These are phyloP conservation scores for Habroteleia sp. DNA, from an alignment of 2,888 invertebrate genomes.

Conservation along the genomic window DNA sequence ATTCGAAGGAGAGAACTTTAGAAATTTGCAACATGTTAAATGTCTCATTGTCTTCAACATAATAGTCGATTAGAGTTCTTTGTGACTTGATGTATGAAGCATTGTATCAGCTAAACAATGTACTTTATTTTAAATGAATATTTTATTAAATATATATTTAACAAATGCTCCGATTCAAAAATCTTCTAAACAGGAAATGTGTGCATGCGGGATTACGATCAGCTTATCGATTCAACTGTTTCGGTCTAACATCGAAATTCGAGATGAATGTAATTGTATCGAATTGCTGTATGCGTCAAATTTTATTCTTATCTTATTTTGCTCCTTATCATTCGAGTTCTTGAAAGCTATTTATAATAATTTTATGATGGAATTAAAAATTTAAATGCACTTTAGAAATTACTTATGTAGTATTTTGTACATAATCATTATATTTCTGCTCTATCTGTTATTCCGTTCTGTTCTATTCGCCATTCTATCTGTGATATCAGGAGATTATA, in stretches of 20 bases:
- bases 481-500: too few species aligned
- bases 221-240: not conserved
- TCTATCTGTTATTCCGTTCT: too few species aligned
- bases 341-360: too few species aligned
- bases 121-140: constrained; percentile 60
- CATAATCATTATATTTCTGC: too few species aligned
- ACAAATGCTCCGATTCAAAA: constrained; percentile 24
- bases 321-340: too few species aligned
- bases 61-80: constrained; percentile 64
- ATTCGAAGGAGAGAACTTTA: constrained; percentile 61
- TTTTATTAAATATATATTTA: constrained; percentile 59
- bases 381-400: too few species aligned
- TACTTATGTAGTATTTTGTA: too few species aligned
- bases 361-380: too few species aligned
- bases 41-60: constrained; percentile 62
- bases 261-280: too few species aligned
- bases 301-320: not conserved
- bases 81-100: constrained; percentile 62
- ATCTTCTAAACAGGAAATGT: constrained; percentile 20
- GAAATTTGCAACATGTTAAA: constrained; percentile 63
- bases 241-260: not conserved
- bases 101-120: constrained; percentile 58
- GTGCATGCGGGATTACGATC: constrained; percentile 3
- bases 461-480: too few species aligned
- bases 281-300: too few species aligned